phyloP scores from a whole-genome alignment of 2,888 invertebrate genomes.

The Meiosimyza decipiens region DNA sequence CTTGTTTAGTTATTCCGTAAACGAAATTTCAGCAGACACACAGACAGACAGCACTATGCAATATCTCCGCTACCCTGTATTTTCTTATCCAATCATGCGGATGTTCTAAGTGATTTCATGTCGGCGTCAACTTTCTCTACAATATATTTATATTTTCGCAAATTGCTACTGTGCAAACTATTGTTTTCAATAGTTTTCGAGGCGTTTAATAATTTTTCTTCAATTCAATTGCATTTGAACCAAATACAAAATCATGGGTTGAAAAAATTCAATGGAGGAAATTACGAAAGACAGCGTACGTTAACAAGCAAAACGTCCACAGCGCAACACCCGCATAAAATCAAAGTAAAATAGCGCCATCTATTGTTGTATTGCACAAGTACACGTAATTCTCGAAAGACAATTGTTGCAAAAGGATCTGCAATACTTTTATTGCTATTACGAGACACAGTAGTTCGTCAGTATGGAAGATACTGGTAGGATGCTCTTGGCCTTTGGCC shows the following conservation, averaged over 20 bases:
- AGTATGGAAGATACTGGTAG: constrained; percentile 20
- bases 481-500: constrained; percentile 13
- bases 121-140: constrained; percentile 21
- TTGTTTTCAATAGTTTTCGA: constrained; percentile 32
- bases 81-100: background rate
- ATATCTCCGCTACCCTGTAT: background rate
- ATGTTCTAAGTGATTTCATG: background rate
- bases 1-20: too few relatives aligned
- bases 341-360: constrained; percentile 2
- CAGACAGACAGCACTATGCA: too few relatives aligned
- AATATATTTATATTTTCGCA: constrained; percentile 29
- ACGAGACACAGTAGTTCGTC: background rate
- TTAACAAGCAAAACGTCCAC: constrained; percentile 21
- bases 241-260: background rate
- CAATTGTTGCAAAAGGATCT: constrained; percentile 9
- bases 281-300: constrained; percentile 6
- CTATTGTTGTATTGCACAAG: background rate
- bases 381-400: background rate
- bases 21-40: too few relatives aligned
- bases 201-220: constrained; percentile 33
- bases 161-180: constrained; percentile 17
- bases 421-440: background rate
- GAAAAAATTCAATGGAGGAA: background rate
- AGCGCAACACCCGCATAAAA: constrained; percentile 30
- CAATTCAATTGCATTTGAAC: constrained; percentile 1